A percentile compares a stretch with the other conserved stretches of the same genome.
phyloP scores from a whole-genome alignment of 2,888 invertebrate genomes.

The Amphipyra berbera region DNA sequence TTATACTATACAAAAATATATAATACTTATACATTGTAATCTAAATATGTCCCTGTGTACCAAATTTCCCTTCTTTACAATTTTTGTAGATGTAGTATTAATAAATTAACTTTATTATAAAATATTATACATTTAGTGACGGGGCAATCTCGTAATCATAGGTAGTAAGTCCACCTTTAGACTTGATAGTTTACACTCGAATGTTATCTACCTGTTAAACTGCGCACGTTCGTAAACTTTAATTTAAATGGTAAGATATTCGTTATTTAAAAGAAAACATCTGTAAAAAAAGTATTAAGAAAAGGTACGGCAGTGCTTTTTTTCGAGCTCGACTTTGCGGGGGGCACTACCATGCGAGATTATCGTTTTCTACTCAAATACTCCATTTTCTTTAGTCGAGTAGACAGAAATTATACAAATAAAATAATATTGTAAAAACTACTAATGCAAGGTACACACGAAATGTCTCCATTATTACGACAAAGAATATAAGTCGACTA shows the following conservation, averaged over 20 bases:
- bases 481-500: slow-evolving; percentile 35
- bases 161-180: slow-evolving; percentile 43
- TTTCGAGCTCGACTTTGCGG: too few relatives aligned
- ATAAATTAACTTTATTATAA: slow-evolving; percentile 49
- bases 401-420: slow-evolving; percentile 66
- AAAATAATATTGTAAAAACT: slow-evolving; percentile 55
- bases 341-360: neutral
- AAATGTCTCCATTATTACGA: slow-evolving; percentile 35
- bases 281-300: neutral
- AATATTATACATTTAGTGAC: slow-evolving; percentile 42
- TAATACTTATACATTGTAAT: slow-evolving; percentile 80
- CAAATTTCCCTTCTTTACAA: slow-evolving; percentile 89
- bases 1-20: slow-evolving; percentile 86
- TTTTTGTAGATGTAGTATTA: slow-evolving; percentile 82
- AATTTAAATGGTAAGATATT: neutral
- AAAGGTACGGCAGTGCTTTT: too few relatives aligned
- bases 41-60: slow-evolving; percentile 87
- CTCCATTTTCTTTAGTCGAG: slow-evolving; percentile 24
- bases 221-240: slow-evolving; percentile 69
- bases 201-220: slow-evolving; percentile 87
- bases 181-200: slow-evolving; percentile 44
- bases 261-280: slow-evolving; percentile 1
- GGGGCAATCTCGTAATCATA: slow-evolving; percentile 29
- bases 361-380: slow-evolving; percentile 19
- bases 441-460: slow-evolving; percentile 44